A percentile compares a stretch with the other conserved stretches of the same genome.
Evolutionary conservation across 1,140 invertebrate genomes (phyloP).

Genomic region (Liolophura sinensis): DNA sequence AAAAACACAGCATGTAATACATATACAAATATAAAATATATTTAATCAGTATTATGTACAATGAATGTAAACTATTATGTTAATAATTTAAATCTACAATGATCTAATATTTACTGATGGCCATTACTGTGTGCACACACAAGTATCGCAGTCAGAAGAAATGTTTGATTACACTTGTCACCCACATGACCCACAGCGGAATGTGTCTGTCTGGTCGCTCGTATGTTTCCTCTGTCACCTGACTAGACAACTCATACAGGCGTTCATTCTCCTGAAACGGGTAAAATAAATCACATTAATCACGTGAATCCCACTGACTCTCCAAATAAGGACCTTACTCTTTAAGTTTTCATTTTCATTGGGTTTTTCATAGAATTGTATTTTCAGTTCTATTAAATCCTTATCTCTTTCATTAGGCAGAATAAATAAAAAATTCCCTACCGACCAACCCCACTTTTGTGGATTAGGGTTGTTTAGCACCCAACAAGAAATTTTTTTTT

Average conservation of each 20-base stretch:
- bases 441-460: too few relatives aligned
- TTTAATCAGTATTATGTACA: too few relatives aligned
- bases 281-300: slow-evolving; percentile 12
- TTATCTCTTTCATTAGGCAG: too few relatives aligned
- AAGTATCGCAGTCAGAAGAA: slow-evolving; percentile 52
- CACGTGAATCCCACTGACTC: neutral
- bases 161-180: slow-evolving; percentile 58
- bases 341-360: too few relatives aligned
- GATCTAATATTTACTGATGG: neutral
- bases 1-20: neutral
- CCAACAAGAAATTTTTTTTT: too few relatives aligned
- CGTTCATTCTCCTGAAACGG: slow-evolving; percentile 63
- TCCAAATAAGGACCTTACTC: too few relatives aligned
- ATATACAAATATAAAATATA: too few relatives aligned
- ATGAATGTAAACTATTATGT: neutral
- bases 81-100: neutral
- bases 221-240: slow-evolving; percentile 55
- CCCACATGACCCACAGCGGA: slow-evolving; percentile 60
- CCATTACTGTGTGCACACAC: neutral
- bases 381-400: slow-evolving; percentile 5
- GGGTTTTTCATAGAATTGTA: too few relatives aligned
- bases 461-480: too few relatives aligned
- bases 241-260: slow-evolving; percentile 65
- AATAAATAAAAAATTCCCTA: too few relatives aligned
- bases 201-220: slow-evolving; percentile 55